Evolutionary conservation across 2,113 vertebrate species (phyloP).

Genomic region (Oreochromis spilurus): DNA sequence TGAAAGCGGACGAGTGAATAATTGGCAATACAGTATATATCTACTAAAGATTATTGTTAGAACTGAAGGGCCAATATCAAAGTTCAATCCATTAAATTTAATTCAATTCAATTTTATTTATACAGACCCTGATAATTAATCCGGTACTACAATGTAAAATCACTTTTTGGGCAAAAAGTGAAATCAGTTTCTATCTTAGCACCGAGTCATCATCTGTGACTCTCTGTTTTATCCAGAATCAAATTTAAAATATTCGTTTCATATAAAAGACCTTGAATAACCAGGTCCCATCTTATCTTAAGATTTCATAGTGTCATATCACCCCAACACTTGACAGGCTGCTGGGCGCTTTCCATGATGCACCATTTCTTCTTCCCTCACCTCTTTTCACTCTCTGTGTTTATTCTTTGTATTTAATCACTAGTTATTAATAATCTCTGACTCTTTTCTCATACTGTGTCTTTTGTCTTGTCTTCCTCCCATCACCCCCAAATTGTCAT

Average conservation of each 20-base stretch:
- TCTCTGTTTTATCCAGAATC: neutral
- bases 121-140: neutral
- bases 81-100: neutral
- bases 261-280: neutral
- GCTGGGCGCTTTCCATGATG: neutral
- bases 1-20: neutral
- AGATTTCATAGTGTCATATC: neutral
- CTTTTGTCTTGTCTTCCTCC: neutral
- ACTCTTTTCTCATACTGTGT: neutral
- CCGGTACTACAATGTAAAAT: neutral
- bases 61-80: neutral
- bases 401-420: neutral
- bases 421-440: neutral
- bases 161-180: neutral
- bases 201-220: neutral
- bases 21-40: neutral
- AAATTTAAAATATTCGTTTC: neutral
- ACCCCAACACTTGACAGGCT: neutral
- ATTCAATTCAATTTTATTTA: neutral
- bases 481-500: rapidly evolving
- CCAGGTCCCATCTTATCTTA: neutral
- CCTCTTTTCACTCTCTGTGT: neutral
- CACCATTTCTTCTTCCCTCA: neutral
- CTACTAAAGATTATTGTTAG: neutral
- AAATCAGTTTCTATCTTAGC: neutral